phyloP scores from a whole-genome alignment of 2,888 invertebrate genomes.

The Ectobius pallidus region DNA sequence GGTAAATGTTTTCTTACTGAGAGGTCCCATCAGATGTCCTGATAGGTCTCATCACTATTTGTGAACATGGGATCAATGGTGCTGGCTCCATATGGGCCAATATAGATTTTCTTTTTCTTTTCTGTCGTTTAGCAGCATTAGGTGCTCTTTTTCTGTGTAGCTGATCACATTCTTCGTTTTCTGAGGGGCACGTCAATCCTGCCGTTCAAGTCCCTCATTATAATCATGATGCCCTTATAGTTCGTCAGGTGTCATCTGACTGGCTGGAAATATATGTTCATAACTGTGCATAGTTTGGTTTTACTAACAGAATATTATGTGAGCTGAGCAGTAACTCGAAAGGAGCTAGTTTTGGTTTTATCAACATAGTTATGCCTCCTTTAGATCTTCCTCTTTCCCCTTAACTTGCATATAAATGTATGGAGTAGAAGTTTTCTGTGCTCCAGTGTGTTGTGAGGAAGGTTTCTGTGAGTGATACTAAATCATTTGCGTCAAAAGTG shows the following conservation, averaged over 20 bases:
- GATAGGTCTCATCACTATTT: background rate
- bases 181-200: background rate
- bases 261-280: constrained; percentile 2
- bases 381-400: background rate
- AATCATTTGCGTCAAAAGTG: background rate
- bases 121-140: background rate
- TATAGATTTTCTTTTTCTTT: background rate
- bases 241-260: background rate
- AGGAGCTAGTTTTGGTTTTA: background rate
- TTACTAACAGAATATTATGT: background rate
- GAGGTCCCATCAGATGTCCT: background rate
- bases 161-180: background rate
- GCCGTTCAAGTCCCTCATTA: background rate
- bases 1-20: background rate
- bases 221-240: background rate
- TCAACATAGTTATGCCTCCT: constrained; percentile 14
- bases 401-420: background rate
- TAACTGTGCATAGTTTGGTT: background rate
- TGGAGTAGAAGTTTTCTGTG: background rate
- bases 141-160: background rate
- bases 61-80: background rate
- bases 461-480: background rate
- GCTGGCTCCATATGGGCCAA: background rate
- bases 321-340: background rate
- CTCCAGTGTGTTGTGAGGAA: background rate